These are phyloP conservation scores for Lamellibrachia luymesi DNA, from an alignment of 1,140 invertebrate species.

Conservation along the genomic window DNA sequence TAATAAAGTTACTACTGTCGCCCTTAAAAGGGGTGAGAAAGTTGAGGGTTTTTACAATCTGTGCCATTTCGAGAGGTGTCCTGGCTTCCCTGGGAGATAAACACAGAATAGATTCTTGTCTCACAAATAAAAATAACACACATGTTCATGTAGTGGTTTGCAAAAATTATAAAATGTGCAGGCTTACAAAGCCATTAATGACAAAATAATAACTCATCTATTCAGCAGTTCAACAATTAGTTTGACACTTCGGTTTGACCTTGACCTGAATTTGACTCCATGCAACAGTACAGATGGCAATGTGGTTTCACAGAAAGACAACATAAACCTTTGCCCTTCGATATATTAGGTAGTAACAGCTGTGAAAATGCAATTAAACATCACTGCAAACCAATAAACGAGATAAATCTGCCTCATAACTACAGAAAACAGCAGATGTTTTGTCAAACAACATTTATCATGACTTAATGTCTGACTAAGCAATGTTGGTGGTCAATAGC, in stretches of 20 bases:
- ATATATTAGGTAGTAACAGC: no score
- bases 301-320: no score
- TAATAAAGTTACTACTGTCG: no score
- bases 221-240: no score
- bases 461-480: neutral
- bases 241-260: no score
- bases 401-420: neutral
- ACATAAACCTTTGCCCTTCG: no score
- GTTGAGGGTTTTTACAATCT: neutral
- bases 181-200: no score
- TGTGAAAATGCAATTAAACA: no score
- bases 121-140: neutral
- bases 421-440: neutral
- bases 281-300: neutral
- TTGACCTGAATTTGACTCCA: neutral
- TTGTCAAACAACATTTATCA: neutral
- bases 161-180: no score
- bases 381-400: neutral
- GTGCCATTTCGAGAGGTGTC: neutral
- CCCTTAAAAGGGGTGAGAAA: no score
- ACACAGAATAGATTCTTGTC: neutral
- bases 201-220: no score
- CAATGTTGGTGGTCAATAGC: neutral
- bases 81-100: neutral
- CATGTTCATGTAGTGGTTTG: no score